Conservation (phyloP, 1,140 invertebrate genomes). For the Drosophila hydei region DNA sequence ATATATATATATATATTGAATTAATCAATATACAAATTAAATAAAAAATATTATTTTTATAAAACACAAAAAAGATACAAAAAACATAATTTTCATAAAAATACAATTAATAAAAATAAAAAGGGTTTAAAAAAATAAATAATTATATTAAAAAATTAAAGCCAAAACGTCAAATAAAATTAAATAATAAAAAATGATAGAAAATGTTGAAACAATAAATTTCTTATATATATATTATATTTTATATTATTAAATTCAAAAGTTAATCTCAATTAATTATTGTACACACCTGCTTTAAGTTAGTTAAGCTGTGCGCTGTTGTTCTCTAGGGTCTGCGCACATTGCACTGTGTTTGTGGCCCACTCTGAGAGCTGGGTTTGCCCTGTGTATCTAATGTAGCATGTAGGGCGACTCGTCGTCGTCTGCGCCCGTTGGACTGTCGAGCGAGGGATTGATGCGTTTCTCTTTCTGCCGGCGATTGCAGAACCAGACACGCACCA, state of each 20-base stretch:
- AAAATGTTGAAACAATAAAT: not conserved
- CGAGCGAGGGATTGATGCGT: conserved; percentile 89
- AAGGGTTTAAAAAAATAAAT: no score
- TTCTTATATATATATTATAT: not conserved
- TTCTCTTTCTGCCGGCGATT: conserved; percentile 97
- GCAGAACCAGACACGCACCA: conserved; percentile 98
- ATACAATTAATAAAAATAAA: no score
- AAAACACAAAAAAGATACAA: no score
- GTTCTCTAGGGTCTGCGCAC: conserved; percentile 32
- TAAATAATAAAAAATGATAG: not conserved
- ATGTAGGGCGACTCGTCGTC: conserved; percentile 78
- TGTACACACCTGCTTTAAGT: conserved; percentile 57
- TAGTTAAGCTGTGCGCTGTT: conserved; percentile 42
- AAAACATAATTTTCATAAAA: no score
- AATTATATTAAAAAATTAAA: no score
- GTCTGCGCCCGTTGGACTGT: conserved; percentile 77
- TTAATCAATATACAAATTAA: no score
- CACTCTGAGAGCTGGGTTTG: conserved; percentile 4
- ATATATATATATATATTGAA: no score
- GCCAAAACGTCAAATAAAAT: no score
- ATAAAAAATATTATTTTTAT: no score
- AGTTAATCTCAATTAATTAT: not conserved
- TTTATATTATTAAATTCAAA: not conserved
- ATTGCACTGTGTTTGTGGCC: conserved; percentile 69
- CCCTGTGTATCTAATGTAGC: conserved; percentile 58